Percentiles rank a stretch among this genome's conserved stretches.
Evolutionary conservation across 2,113 vertebrate genomes (phyloP).

Genomic region (Blennius ocellaris): DNA sequence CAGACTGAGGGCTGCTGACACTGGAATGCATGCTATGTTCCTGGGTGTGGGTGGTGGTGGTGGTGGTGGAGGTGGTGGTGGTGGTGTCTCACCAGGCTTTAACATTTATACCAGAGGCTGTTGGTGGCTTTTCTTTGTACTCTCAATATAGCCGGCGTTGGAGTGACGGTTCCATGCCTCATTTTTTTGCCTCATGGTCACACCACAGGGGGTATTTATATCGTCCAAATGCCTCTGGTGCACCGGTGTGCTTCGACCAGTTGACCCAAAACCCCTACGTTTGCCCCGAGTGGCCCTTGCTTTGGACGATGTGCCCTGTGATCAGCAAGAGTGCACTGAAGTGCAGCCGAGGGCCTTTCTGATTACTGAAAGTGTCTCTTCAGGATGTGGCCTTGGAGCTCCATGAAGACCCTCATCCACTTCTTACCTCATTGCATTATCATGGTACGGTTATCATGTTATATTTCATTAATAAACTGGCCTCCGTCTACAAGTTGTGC

Average conservation of each 20-base stretch:
- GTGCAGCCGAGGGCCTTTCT: no score
- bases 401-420: no score
- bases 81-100: slow-evolving; percentile 56
- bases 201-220: slow-evolving; percentile 1
- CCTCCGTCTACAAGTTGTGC: no score
- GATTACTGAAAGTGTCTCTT: no score
- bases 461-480: no score
- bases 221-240: background rate
- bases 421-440: no score
- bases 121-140: background rate
- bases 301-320: no score
- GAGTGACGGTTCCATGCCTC: background rate
- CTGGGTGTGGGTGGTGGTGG: no score
- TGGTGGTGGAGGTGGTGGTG: background rate
- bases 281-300: no score
- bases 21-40: slow-evolving; percentile 74
- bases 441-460: no score
- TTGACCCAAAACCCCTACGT: background rate
- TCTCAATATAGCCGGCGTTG: background rate
- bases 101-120: slow-evolving; percentile 48
- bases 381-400: no score
- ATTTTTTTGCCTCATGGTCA: background rate
- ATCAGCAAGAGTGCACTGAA: no score
- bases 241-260: background rate
- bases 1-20: slow-evolving; percentile 69